phyloP scores from a whole-genome alignment of 2,797 vertebrate genomes.

The Orestias chungarensis region DNA sequence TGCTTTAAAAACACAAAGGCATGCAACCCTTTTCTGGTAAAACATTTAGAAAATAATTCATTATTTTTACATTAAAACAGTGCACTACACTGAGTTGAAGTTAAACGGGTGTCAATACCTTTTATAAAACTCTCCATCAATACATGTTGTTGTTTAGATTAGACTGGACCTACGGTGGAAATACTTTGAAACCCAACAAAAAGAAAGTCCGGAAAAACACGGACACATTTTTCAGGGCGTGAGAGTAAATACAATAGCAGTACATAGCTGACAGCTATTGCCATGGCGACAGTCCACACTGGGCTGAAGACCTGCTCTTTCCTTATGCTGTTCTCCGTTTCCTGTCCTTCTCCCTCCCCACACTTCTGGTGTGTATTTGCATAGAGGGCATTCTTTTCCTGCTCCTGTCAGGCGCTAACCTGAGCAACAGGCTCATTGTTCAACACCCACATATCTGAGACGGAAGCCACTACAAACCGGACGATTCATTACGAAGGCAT shows the following conservation, averaged over 20 bases:
- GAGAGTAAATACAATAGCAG: slow-evolving; percentile 66
- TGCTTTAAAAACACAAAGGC: no score
- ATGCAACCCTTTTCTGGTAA: no score
- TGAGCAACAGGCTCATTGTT: not conserved
- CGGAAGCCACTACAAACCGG: slow-evolving; percentile 27
- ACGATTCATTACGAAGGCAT: slow-evolving; percentile 14
- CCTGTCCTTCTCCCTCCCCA: slow-evolving; percentile 15
- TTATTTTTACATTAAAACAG: no score
- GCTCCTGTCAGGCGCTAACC: slow-evolving; percentile 18
- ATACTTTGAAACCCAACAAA: slow-evolving; percentile 22
- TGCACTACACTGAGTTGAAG: no score
- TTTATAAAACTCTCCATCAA: not conserved
- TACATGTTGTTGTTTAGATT: not conserved
- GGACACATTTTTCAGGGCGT: slow-evolving; percentile 32
- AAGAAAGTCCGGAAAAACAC: slow-evolving; percentile 25
- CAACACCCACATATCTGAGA: slow-evolving; percentile 10
- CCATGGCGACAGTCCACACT: slow-evolving; percentile 61
- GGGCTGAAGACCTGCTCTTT: slow-evolving; percentile 40
- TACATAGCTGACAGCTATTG: slow-evolving; percentile 56
- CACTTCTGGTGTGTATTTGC: slow-evolving; percentile 37
- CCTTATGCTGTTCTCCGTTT: slow-evolving; percentile 8
- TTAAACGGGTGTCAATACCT: no score
- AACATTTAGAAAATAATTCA: no score
- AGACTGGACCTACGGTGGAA: not conserved
- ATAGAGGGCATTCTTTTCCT: slow-evolving; percentile 28